Conservation (phyloP, 2,888 invertebrate species). For the Oxyteleia sp. region DNA sequence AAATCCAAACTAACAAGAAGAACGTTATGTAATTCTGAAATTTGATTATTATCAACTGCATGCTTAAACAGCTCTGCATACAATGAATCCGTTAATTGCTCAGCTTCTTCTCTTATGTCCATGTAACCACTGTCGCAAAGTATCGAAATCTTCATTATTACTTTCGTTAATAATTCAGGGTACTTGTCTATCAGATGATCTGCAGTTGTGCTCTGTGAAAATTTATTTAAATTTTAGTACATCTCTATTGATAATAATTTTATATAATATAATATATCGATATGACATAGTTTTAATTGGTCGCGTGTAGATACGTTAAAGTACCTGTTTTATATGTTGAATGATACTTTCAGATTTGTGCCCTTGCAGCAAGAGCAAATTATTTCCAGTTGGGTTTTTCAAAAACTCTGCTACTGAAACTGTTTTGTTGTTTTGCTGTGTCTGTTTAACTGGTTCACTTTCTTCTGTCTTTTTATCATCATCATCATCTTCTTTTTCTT, state of each 20-base stretch:
- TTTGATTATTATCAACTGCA: conserved; percentile 87
- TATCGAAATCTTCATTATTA: conserved; percentile 89
- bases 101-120: conserved; percentile 88
- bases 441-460: conserved; percentile 57
- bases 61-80: conserved; percentile 89
- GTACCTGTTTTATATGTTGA: conserved; percentile 78
- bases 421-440: conserved; percentile 70
- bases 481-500: conserved; percentile 80
- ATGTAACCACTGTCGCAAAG: conserved; percentile 89
- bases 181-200: background rate
- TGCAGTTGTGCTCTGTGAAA: conserved; percentile 8
- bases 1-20: conserved; percentile 91
- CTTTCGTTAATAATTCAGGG: conserved; percentile 86
- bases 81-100: conserved; percentile 88
- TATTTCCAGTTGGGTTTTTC: conserved; percentile 87
- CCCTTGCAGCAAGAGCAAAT: conserved; percentile 88
- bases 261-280: conserved; percentile 26
- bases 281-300: no score
- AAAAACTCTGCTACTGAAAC: conserved; percentile 88
- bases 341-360: conserved; percentile 80
- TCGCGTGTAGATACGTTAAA: no score
- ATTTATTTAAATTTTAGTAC: no score
- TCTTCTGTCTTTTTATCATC: conserved; percentile 79
- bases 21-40: conserved; percentile 90
- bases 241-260: no score